phyloP scores from a whole-genome alignment of 2,797 vertebrate species.

The Heterohyrax brucei region DNA sequence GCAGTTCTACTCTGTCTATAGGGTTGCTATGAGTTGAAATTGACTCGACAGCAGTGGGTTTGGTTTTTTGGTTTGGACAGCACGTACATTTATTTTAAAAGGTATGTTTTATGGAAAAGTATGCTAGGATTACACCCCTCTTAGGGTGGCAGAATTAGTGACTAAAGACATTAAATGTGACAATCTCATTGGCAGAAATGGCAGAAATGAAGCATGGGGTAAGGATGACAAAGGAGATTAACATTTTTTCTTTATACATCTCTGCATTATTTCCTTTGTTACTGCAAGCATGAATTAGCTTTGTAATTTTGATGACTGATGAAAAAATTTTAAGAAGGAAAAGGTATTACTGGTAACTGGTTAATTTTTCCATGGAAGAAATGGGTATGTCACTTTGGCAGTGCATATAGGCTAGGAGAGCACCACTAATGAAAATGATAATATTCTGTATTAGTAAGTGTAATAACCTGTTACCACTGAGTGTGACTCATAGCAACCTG shows the following conservation, averaged over 20 bases:
- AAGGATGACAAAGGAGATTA: not conserved
- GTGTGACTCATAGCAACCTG: not conserved
- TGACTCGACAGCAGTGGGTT: too few relatives aligned
- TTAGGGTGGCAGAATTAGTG: not conserved
- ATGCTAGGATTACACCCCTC: not conserved
- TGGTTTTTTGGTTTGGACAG: too few relatives aligned
- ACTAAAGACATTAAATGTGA: too few relatives aligned
- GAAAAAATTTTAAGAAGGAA: not conserved
- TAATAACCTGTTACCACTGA: not conserved
- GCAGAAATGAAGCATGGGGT: not conserved
- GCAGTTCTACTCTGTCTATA: too few relatives aligned
- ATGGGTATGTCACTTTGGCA: slow-evolving; percentile 38
- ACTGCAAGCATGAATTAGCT: slow-evolving; percentile 35
- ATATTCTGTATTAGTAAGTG: slow-evolving; percentile 41
- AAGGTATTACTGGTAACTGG: slow-evolving; percentile 14
- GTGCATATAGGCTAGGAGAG: slow-evolving; percentile 10
- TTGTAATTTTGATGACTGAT: slow-evolving; percentile 8
- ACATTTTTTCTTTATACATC: not conserved
- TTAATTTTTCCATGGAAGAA: slow-evolving; percentile 47
- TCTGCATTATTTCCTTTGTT: slow-evolving; percentile 5
- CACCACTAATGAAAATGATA: slow-evolving; percentile 13
- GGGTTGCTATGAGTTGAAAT: too few relatives aligned
- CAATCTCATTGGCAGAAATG: not conserved
- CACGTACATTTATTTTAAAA: slow-evolving; percentile 27
- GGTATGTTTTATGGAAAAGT: slow-evolving; percentile 5